Evolutionary conservation across 2,888 invertebrate genomes (phyloP), one percentile per base, ranked within the genome.

Genomic region (Meta bourneti): DNA sequence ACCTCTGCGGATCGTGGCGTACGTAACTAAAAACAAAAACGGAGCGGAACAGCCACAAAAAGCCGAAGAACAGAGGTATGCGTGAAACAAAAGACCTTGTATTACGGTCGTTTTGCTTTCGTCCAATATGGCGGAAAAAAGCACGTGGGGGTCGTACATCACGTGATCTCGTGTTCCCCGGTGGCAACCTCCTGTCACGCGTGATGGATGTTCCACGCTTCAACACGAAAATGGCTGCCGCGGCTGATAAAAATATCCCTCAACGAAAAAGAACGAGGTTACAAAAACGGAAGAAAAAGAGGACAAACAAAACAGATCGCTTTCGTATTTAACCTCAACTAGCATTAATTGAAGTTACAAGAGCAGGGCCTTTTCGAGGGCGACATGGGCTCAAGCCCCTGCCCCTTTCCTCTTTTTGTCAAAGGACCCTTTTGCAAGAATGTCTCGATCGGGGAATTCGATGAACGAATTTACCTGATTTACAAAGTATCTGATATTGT

Each of bases 191-290:
- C 82, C 77, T 89, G 90, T 91, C 90, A 86, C 70, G 82, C 8
- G 86, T 91, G 90, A 91, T 91, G 86, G 90, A 91, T 91, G 90
- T 87, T 91, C 77, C 77, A 91, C 82, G 90, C 90, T 91, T 86
- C 90, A 91, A 91, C 90, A 91, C 90, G 90, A 91, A 86, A 91
- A 91, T 91, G 81, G 85, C 88, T 81, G 77, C 85, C 19, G 89
- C 77, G 20, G 86, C 75, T 61, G 90, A 91, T 86, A 91, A 82
- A 91, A 91, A 91, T 86, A 91, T 61, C 86, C 71, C n/a, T 54
- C 54, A 74, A 19, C 80, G 81, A 54, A 11, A 51, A 61, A 20
- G 79, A 86, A 52, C 9, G 19, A 61, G 83, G 34, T n/a, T 61
- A 6, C 72, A 48, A 81, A 71, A 72, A 54, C 75, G 78, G 71